A percentile compares a stretch with the other conserved stretches of the same genome.
These are phyloP conservation scores for Calvadosia cruxmelitensis DNA, from an alignment of 30 jellyfish, hydroid and myxozoan species.

Conservation along the genomic window DNA sequence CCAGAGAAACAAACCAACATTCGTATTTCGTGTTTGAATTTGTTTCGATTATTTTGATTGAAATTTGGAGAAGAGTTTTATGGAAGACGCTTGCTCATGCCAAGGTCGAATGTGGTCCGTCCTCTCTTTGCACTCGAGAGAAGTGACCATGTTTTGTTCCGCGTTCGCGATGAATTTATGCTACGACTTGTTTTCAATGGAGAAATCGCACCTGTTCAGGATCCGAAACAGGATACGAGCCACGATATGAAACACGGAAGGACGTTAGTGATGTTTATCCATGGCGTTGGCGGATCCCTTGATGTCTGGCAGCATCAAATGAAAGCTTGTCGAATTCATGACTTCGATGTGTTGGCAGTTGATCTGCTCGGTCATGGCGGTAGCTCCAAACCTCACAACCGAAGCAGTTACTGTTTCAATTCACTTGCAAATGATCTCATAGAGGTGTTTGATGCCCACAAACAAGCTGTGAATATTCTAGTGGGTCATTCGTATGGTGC, in stretches of 20 bases:
- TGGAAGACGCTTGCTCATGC: too few relatives aligned
- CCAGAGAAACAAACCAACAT: too few relatives aligned
- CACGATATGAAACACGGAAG: constrained; percentile 2
- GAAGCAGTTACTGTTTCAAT: constrained; percentile 31
- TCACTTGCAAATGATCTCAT: constrained; percentile 72
- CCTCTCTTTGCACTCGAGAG: not conserved
- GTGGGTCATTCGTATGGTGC: constrained; percentile 98
- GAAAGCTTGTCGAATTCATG: constrained; percentile 33
- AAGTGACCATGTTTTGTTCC: not conserved
- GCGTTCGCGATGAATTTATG: not conserved
- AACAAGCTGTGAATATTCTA: constrained; percentile 37
- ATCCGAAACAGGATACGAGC: constrained; percentile 1
- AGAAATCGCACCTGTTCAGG: not conserved
- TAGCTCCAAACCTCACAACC: constrained; percentile 67
- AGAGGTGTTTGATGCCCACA: constrained; percentile 52
- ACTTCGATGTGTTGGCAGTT: constrained; percentile 65
- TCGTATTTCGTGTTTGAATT: too few relatives aligned
- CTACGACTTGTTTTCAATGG: not conserved
- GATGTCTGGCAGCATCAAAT: constrained; percentile 77
- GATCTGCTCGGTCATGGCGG: constrained; percentile 93
- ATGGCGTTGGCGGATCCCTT: constrained; percentile 96
- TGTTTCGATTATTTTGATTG: too few relatives aligned
- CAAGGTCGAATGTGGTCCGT: not conserved
- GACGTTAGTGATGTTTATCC: constrained; percentile 43
- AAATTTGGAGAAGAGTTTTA: too few relatives aligned